Base-by-base conservation (phyloP, 2,797 vertebrate genomes). In the Rachycentron canadum region DNA sequence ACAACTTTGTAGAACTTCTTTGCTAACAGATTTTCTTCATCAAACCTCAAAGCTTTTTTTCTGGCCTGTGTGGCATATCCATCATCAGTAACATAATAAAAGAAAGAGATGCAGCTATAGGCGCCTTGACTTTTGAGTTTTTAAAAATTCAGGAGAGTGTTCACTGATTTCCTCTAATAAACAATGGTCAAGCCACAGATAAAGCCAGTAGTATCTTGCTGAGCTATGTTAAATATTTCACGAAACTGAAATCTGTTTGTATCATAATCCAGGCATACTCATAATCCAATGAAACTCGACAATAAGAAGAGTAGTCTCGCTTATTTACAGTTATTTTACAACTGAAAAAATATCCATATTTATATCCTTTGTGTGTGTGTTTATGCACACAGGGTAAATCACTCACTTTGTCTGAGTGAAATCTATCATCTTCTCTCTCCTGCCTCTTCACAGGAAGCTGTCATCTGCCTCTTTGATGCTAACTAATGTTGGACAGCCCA, bases 401-500 rank as follows among this genome's bases (percentile, higher is more conserved):
- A 76, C 88, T 94, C 91, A 92, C 90, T 85, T 80, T 79, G 91
- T 91, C 90, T 79, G 84, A 94, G 82, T 86, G 88, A 95, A 95
- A 96, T 94, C 93, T 81, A 94, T 95, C 93, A 94, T 68, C 66
- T 88, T 73, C 73, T 74, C 76, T 91, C 92, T 91, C 83, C 84
- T 91, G 86, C 87, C 64, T 89, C 76, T 34, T 92, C 82, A 75
- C 83, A 86, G 89, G 93, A 94, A 88, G 88, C 88, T 94, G 86
- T 95, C 93, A 93, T 93, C 89, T 81, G 38, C 87, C 85, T 88
- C 94, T 95, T 90, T 94, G 89, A 95, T 93, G 92, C 93, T 90
- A 89, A 92, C 84, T 93, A 89, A 95, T 92, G 92, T 88, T 8
- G 47, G 75, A 89, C 64, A 6, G 63, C 83, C 60, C 85, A 88